These are phyloP conservation scores for Chouioia cunea DNA, from an alignment of 2,888 invertebrate species.

Conservation along the genomic window DNA sequence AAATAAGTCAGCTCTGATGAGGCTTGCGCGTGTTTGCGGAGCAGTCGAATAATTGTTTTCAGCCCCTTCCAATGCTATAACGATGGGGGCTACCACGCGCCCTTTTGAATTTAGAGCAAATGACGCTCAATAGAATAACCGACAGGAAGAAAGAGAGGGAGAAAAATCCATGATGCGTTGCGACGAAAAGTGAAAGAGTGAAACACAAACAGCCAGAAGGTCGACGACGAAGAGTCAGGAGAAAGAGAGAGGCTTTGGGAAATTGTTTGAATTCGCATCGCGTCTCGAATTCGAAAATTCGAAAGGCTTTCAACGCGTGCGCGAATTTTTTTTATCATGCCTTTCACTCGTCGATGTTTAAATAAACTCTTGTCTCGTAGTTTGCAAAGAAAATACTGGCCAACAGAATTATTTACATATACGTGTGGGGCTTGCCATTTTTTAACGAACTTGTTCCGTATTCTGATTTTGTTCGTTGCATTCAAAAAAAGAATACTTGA, in stretches of 20 bases:
- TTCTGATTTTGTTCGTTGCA: too few species aligned
- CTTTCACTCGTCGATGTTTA: slow-evolving; percentile 11
- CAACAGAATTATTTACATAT: slow-evolving; percentile 23
- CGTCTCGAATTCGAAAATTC: slow-evolving; percentile 38
- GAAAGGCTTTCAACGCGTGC: slow-evolving; percentile 24
- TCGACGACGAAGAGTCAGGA: neutral
- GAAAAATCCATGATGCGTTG: slow-evolving; percentile 4
- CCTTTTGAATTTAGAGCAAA: slow-evolving; percentile 31
- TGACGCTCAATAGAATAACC: slow-evolving; percentile 7
- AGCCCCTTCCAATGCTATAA: slow-evolving; percentile 48
- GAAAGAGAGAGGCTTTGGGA: slow-evolving; percentile 18
- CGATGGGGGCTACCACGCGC: slow-evolving; percentile 11
- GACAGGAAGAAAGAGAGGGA: slow-evolving; percentile 7
- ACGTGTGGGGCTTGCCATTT: neutral
- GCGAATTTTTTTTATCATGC: slow-evolving; percentile 12
- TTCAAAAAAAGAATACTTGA: too few species aligned
- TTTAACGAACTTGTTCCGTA: too few species aligned
- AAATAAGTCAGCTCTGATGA: slow-evolving; percentile 65
- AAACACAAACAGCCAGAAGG: neutral
- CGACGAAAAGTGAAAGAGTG: neutral
- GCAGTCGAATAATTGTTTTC: slow-evolving; percentile 60
- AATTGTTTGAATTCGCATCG: slow-evolving; percentile 37
- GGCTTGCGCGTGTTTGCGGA: slow-evolving; percentile 55
- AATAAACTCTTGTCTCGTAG: slow-evolving; percentile 39
- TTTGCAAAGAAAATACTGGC: slow-evolving; percentile 30